Evolutionary conservation across 2,113 vertebrate species (phyloP), one percentile per base, ranked within the genome.

Genomic region (Astur gentilis): DNA sequence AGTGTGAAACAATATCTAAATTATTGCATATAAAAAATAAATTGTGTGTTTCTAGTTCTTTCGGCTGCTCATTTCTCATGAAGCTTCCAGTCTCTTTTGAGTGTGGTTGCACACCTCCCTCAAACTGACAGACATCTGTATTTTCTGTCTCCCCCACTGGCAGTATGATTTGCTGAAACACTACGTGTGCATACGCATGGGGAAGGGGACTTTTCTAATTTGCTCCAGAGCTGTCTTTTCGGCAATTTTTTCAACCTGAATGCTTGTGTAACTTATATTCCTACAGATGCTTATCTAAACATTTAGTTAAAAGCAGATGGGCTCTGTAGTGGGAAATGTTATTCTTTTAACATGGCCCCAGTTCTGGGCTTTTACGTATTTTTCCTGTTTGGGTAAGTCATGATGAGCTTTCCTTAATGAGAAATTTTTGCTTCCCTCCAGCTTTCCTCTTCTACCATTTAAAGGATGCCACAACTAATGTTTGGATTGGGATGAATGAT

Each of bases 401-500:
- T 5, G 1, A 65, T 44, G 34, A 75, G 4, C 18, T 94, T 62
- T 87, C 12, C 22, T 62, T 89, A 81, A 84, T 17, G 14, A 67
- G 6, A 92, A 83, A 62, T 85, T 21, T 93, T 89, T 95, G 9
- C 10, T 96, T 95, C 65, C 45, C 89, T 94, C 38, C 87, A 99
- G 99, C 98, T 42, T 99, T 99, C 94, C 94, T 99, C n/a, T 99
- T 98, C 42, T 98, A 98, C 40, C 97, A 98, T 32, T 97, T 99
- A 98, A 87, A 97, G 50, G 85, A 70, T 19, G 95, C 98, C 85
- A 72, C 42, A 8, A 88, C 94, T 7, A 93, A 99, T 72, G 70
- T 98, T 52, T 99, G 99, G 99, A 99, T 97, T 45, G 99, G 99
- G 62, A 94, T 99, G 97, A 99, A 99, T 60, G 99, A 99, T 45